Evolutionary conservation across 2,797 vertebrate species (phyloP).

Genomic region (Arctocebus calabarensis): DNA sequence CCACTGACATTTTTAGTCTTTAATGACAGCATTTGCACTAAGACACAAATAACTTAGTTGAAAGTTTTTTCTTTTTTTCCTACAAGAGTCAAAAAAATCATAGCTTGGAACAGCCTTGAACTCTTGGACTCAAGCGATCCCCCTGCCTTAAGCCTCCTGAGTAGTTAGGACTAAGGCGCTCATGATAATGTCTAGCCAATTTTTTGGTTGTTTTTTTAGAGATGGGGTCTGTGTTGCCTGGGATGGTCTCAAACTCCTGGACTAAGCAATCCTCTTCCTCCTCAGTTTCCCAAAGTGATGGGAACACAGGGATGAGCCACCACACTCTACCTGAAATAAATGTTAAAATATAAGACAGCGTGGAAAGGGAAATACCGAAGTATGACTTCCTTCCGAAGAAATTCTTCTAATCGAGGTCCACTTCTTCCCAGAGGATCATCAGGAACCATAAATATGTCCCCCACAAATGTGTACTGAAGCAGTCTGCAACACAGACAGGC

Average conservation of each 20-base stretch:
- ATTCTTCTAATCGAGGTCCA: slow-evolving; percentile 94
- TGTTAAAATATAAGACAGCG: neutral
- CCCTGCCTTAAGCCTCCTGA: too few relatives aligned
- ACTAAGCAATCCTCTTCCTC: too few relatives aligned
- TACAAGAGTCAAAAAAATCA: too few relatives aligned
- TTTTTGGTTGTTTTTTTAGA: too few relatives aligned
- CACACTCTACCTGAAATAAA: neutral
- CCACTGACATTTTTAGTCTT: neutral
- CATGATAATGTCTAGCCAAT: too few relatives aligned
- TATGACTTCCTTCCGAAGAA: slow-evolving; percentile 90
- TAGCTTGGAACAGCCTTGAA: too few relatives aligned
- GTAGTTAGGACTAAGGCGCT: too few relatives aligned
- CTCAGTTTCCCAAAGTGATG: neutral
- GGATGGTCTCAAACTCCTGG: too few relatives aligned
- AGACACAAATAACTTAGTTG: neutral
- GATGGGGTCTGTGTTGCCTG: too few relatives aligned
- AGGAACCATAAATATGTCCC: slow-evolving; percentile 98
- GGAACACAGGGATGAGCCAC: neutral
- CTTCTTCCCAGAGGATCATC: slow-evolving; percentile 97
- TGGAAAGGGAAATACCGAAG: slow-evolving; percentile 87
- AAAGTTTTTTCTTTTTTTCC: too few relatives aligned
- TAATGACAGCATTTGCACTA: neutral
- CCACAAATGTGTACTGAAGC: slow-evolving; percentile 97
- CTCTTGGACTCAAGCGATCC: too few relatives aligned
- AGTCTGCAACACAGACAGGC: slow-evolving; percentile 88